Conservation (phyloP, 2,797 vertebrate genomes). For the Sitta carolinensis region DNA sequence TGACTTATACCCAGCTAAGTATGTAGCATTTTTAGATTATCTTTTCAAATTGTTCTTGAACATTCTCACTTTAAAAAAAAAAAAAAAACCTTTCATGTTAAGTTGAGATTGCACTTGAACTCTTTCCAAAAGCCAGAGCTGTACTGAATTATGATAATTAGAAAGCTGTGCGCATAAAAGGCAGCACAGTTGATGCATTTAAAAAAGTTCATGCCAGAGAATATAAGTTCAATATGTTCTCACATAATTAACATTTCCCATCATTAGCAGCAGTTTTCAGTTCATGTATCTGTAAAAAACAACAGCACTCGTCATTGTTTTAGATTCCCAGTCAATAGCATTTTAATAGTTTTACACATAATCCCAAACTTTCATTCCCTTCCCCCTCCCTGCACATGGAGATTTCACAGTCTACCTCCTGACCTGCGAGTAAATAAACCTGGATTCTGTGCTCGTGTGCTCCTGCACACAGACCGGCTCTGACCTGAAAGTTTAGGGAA, state of each 20-base stretch:
- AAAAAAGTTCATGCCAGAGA: slow-evolving; percentile 78
- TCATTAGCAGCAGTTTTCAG: slow-evolving; percentile 79
- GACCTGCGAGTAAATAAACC: slow-evolving; percentile 2
- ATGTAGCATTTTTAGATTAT: slow-evolving; percentile 69
- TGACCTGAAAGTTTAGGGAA: not conserved
- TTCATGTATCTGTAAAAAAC: slow-evolving; percentile 78
- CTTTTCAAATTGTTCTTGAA: slow-evolving; percentile 76
- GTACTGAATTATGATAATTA: slow-evolving; percentile 82
- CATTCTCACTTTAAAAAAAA: slow-evolving; percentile 63
- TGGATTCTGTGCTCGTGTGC: not conserved
- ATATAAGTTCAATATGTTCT: slow-evolving; percentile 83
- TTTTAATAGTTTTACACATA: slow-evolving; percentile 69
- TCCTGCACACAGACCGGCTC: not conserved
- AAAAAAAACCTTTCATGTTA: slow-evolving; percentile 74
- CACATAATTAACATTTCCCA: slow-evolving; percentile 83
- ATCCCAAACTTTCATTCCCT: slow-evolving; percentile 31
- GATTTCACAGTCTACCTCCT: slow-evolving; percentile 13
- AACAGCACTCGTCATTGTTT: slow-evolving; percentile 70
- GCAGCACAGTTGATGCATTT: slow-evolving; percentile 74
- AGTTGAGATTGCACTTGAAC: slow-evolving; percentile 79
- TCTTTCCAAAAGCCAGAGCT: slow-evolving; percentile 75
- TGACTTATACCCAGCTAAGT: slow-evolving; percentile 52
- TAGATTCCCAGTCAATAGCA: slow-evolving; percentile 58
- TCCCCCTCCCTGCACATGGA: not conserved
- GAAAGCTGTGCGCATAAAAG: slow-evolving; percentile 78